A percentile compares a stretch with the other conserved stretches of the same genome.
These are phyloP conservation scores for Crotalus adamanteus DNA, from an alignment of 2,797 vertebrate genomes.

Conservation along the genomic window DNA sequence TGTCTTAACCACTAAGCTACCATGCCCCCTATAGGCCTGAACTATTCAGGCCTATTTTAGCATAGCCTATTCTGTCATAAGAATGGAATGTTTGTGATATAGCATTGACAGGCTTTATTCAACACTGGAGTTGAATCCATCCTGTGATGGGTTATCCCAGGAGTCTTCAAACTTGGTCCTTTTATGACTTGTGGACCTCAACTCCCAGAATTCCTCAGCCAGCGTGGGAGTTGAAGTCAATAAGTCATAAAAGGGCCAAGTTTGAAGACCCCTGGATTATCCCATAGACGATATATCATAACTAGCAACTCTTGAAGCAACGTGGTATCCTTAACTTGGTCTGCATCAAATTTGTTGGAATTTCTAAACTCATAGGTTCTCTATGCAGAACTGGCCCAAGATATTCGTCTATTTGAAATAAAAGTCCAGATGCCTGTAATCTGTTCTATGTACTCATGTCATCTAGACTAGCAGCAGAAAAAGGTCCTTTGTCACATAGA, in stretches of 20 bases:
- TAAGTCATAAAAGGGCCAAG: too few species aligned
- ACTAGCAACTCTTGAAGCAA: neutral
- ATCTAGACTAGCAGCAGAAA: neutral
- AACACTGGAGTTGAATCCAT: neutral
- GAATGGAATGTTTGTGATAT: neutral
- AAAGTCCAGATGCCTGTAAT: neutral
- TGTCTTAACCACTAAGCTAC: neutral
- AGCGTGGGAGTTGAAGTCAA: too few species aligned
- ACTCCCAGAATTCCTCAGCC: too few species aligned
- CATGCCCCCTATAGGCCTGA: neutral
- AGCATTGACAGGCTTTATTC: neutral
- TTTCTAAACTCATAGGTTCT: neutral
- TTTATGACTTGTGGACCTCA: too few species aligned
- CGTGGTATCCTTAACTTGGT: neutral
- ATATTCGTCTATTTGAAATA: neutral
- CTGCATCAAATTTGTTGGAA: neutral
- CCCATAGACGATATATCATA: neutral
- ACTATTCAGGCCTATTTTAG: neutral
- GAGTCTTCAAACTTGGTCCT: too few species aligned
- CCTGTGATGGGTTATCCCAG: too few species aligned
- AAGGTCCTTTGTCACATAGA: neutral
- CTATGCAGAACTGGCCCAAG: neutral
- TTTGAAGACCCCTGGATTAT: neutral
- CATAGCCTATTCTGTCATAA: neutral
- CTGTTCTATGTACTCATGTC: neutral